Conservation (phyloP, 1,140 invertebrate species). For the Drosophila paulistorum region DNA sequence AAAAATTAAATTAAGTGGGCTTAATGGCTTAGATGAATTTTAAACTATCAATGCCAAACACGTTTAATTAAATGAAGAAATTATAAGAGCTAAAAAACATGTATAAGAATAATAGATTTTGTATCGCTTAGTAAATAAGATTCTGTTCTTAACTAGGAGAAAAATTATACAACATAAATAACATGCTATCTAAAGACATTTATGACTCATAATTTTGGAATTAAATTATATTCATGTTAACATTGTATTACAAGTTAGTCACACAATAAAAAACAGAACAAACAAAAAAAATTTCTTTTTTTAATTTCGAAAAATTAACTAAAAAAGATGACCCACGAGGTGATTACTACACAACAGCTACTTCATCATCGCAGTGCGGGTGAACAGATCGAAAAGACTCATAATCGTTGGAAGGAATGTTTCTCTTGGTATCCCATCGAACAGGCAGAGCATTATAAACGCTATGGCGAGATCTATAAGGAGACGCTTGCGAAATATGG, state of each 20-base stretch:
- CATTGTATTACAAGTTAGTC: not conserved
- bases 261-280: not conserved
- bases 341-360: conserved; percentile 36
- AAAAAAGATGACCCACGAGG: conserved; percentile 5
- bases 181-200: too few species aligned
- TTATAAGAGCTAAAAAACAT: too few species aligned
- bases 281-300: not conserved
- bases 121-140: too few species aligned
- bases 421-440: conserved; percentile 35
- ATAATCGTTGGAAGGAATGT: conserved; percentile 1
- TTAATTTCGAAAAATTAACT: not conserved
- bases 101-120: too few species aligned
- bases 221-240: not conserved
- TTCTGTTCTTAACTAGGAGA: too few species aligned
- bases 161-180: too few species aligned
- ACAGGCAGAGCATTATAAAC: conserved; percentile 30
- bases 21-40: not conserved
- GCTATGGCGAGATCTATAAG: conserved; percentile 21
- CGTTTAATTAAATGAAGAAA: too few species aligned
- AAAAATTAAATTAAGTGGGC: not conserved
- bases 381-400: conserved; percentile 4
- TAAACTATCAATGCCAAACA: too few species aligned
- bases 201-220: too few species aligned
- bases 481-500: conserved; percentile 39
- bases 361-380: conserved; percentile 14